phyloP scores from a whole-genome alignment of 2,113 vertebrate species.

The Chloroceryle aenea region DNA sequence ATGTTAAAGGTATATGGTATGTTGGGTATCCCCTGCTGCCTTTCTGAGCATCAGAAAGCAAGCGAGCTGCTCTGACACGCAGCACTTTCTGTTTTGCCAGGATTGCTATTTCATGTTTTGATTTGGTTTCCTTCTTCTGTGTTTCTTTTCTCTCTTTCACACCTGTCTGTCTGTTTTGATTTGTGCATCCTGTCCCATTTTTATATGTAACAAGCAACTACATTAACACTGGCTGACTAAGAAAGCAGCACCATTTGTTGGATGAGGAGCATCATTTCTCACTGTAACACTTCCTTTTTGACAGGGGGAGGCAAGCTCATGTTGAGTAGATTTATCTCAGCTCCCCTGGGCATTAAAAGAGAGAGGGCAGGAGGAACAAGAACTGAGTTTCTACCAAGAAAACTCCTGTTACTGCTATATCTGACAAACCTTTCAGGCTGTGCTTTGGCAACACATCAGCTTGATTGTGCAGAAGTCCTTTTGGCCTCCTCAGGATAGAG shows the following conservation, averaged over 20 bases:
- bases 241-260: not conserved
- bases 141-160: conserved; percentile 34
- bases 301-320: not conserved
- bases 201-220: not conserved
- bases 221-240: not conserved
- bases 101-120: not conserved
- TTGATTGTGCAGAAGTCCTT: conserved; percentile 4
- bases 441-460: not conserved
- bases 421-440: not conserved
- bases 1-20: not conserved
- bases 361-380: not conserved
- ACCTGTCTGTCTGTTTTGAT: conserved; percentile 45
- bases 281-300: not conserved
- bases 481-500: not conserved
- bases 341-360: not conserved
- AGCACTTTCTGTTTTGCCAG: not conserved
- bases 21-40: not conserved
- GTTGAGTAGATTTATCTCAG: not conserved
- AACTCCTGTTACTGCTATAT: conserved; percentile 3
- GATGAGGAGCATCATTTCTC: not conserved
- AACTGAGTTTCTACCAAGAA: not conserved
- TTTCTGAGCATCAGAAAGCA: not conserved
- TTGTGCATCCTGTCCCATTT: conserved; percentile 36
- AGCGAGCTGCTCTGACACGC: not conserved
- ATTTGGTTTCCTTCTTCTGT: not conserved